Evolutionary conservation across 2,888 invertebrate genomes (phyloP), one percentile per base, ranked within the genome.

Genomic region (Latrodectus hesperus): DNA sequence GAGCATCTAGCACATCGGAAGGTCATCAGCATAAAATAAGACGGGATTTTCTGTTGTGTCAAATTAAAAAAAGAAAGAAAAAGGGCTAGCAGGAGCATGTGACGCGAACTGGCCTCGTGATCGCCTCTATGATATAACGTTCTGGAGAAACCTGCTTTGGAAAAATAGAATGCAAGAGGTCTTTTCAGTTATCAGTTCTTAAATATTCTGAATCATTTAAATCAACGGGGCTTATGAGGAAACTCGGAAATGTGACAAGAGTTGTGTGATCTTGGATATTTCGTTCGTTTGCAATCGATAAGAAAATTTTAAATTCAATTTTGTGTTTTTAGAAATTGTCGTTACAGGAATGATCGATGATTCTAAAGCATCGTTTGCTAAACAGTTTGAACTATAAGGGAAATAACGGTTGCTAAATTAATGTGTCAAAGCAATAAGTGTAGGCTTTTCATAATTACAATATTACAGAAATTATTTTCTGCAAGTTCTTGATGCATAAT

Each of bases 81-180:
- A 38, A 38, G 38, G 38, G 38, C 38, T 38, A 38, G 38, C 38
- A 65, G 17, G 22, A 65, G 64, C 79, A 80, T 72, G 80, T 80
- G 80, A 80, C 22, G 49, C 38, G 17, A 49, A 64, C 10, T 51
- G 49, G 60, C 72, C 80, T 71, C 80, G 80, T 80, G 80, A 80
- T 80, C 72, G 9, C 14, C 38, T 68, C 16, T 52, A 17, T 68
- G 73, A 52, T 22, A 73, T 68, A 68, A 68, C 68, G 22, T 14
- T 68, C 38, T 12, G 38, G 10, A 52, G 53, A 38, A 75, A 80
- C 71, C 51, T 55, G 55, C 53, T 64, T 16, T 17, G 53, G 38
- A 38, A 38, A 75, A 64, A 17, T 22, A 75, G 17, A 51, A n/a
- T 11, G 52, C 12, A 6, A 55, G 16, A 17, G 49, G 52, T 49